Conservation (phyloP, 2,888 invertebrate species). For the Cartodere bifasciata region DNA sequence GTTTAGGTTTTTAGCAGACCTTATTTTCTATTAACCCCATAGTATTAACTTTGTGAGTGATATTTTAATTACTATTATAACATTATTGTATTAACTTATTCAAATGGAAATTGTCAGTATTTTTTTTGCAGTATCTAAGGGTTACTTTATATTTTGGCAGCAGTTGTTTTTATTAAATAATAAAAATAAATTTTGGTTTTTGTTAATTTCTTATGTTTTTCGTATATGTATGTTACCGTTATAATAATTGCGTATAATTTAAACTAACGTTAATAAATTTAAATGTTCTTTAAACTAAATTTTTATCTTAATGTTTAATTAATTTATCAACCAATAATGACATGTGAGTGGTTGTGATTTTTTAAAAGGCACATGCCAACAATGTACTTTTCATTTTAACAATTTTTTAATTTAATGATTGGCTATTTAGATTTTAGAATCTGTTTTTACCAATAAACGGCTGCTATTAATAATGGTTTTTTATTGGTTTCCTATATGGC, state of each 20-base stretch:
- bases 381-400: conserved; percentile 14
- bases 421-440: conserved; percentile 56
- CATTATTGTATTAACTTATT: conserved; percentile 27
- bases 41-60: conserved; percentile 20
- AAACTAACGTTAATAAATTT: conserved; percentile 3
- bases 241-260: conserved; percentile 10
- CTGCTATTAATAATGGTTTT: conserved; percentile 26
- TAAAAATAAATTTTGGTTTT: conserved; percentile 13
- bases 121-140: conserved; percentile 25
- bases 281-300: conserved; percentile 5
- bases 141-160: conserved; percentile 13
- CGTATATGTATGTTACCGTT: conserved; percentile 16
- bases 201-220: conserved; percentile 13
- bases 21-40: conserved; percentile 14
- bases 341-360: conserved; percentile 21
- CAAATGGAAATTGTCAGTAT: conserved; percentile 33
- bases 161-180: conserved; percentile 12
- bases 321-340: conserved; percentile 3
- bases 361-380: conserved; percentile 13
- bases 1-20: conserved; percentile 13
- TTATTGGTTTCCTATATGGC: too few species aligned
- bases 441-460: conserved; percentile 59
- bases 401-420: conserved; percentile 41
- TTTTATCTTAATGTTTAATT: too few species aligned
- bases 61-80: conserved; percentile 16